A percentile compares a stretch with the other conserved stretches of the same genome.
phyloP scores from a whole-genome alignment of 2,797 vertebrate species.

The Avahi laniger region DNA sequence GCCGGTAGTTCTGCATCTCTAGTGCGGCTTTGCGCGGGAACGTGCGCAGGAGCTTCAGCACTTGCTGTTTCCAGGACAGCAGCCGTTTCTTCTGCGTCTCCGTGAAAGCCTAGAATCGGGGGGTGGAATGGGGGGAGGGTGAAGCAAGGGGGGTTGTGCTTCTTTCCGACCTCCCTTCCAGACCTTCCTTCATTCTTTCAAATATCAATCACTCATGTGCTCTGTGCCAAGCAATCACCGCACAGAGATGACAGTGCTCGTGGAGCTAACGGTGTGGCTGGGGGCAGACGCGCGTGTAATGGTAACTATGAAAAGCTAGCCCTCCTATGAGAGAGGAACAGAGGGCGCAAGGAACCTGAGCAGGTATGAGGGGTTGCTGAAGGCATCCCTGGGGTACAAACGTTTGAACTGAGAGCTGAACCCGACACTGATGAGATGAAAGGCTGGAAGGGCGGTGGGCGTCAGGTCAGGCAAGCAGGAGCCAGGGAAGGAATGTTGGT shows the following conservation, averaged over 20 bases:
- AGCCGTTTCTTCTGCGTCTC: constrained; percentile 96
- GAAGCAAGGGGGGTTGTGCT: not conserved
- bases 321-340: not conserved
- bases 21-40: constrained; percentile 95
- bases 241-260: not conserved
- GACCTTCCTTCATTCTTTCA: not conserved
- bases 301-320: not conserved
- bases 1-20: constrained; percentile 94
- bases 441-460: not conserved
- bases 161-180: not conserved
- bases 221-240: not conserved
- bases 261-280: not conserved
- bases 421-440: not conserved
- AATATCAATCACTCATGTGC: not conserved
- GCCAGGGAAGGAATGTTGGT: not conserved
- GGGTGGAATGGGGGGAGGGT: not conserved
- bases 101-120: constrained; percentile 90
- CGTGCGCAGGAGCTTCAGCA: constrained; percentile 94
- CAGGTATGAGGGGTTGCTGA: not conserved
- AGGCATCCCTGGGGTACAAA: not conserved
- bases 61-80: constrained; percentile 98
- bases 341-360: not conserved
- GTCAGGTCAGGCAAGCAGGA: not conserved
- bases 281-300: not conserved
- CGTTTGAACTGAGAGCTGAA: not conserved